These are phyloP conservation scores for Eretmocerus hayati DNA, from an alignment of 2,888 invertebrate genomes.

Conservation along the genomic window DNA sequence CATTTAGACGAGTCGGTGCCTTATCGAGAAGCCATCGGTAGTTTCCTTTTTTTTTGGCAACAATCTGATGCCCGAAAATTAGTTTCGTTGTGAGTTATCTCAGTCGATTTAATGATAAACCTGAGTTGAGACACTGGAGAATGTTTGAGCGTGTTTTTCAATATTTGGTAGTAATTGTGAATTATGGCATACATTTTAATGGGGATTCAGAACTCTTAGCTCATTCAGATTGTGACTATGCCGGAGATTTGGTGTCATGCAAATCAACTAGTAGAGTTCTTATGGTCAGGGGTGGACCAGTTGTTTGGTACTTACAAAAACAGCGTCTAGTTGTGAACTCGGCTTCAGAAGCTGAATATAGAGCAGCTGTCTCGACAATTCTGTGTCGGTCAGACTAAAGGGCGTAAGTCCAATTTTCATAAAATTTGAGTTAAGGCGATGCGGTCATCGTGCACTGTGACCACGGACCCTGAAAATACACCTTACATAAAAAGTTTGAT, in stretches of 20 bases:
- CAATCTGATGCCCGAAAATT: conserved; percentile 7
- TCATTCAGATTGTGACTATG: conserved; percentile 23
- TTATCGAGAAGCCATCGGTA: not conserved
- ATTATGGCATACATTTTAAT: conserved; percentile 26
- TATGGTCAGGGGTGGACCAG: not conserved
- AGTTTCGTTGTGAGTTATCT: conserved; percentile 28
- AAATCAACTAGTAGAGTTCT: not conserved
- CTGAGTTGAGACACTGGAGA: conserved; percentile 21
- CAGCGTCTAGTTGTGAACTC: not conserved
- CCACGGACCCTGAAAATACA: too few relatives aligned
- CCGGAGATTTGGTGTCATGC: conserved; percentile 12
- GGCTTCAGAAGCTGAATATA: too few relatives aligned
- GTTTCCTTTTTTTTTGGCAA: not conserved
- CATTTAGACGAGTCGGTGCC: not conserved
- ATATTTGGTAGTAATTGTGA: conserved; percentile 20
- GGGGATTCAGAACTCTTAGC: conserved; percentile 18
- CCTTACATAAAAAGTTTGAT: too few relatives aligned
- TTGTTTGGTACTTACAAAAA: not conserved
- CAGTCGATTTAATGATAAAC: conserved; percentile 25
- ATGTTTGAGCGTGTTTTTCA: conserved; percentile 20
- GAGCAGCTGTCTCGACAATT: not conserved
- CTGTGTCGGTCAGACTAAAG: too few relatives aligned
- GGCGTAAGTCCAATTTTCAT: too few relatives aligned
- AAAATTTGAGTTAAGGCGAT: too few relatives aligned
- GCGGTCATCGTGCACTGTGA: too few relatives aligned